These are phyloP conservation scores for Enteromius radiatus DNA, from an alignment of 2,797 vertebrate genomes.

Conservation along the genomic window DNA sequence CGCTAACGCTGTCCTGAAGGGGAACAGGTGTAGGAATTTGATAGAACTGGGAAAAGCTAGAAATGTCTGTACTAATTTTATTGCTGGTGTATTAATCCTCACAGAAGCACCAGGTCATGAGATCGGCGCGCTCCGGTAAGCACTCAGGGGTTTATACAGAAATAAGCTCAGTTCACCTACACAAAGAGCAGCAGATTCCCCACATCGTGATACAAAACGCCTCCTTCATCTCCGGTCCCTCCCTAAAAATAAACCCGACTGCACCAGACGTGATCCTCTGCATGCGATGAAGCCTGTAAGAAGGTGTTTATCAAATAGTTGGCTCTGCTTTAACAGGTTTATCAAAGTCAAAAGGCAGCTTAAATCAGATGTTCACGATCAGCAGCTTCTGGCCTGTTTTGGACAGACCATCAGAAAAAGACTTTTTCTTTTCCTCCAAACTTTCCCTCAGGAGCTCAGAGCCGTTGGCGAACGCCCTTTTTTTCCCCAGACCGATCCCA, in stretches of 20 bases:
- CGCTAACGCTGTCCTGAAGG: conserved; percentile 33
- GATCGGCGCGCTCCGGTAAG: conserved; percentile 65
- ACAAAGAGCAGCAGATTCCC: conserved; percentile 59
- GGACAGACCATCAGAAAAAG: neutral
- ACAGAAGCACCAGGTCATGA: conserved; percentile 66
- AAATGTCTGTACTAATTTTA: conserved; percentile 68
- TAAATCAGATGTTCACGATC: conserved; percentile 49
- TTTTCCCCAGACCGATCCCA: conserved; percentile 52
- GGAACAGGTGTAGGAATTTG: conserved; percentile 68
- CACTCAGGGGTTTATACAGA: conserved; percentile 66
- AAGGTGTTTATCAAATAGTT: conserved; percentile 56
- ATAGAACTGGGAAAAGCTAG: conserved; percentile 65
- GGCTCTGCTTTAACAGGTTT: conserved; percentile 59
- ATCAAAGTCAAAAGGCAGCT: conserved; percentile 54
- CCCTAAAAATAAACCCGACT: conserved; percentile 52
- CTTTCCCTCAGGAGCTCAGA: conserved; percentile 1
- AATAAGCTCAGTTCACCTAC: conserved; percentile 64
- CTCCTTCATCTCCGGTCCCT: conserved; percentile 59
- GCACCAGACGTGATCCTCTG: conserved; percentile 62
- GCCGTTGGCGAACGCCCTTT: neutral
- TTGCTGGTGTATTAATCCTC: conserved; percentile 70
- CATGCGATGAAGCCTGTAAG: conserved; percentile 50
- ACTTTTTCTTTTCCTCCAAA: neutral
- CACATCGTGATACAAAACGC: conserved; percentile 48
- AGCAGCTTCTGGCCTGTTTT: conserved; percentile 45